phyloP scores from a whole-genome alignment of 2,888 invertebrate species.

The Tetrapedia diversipes region DNA sequence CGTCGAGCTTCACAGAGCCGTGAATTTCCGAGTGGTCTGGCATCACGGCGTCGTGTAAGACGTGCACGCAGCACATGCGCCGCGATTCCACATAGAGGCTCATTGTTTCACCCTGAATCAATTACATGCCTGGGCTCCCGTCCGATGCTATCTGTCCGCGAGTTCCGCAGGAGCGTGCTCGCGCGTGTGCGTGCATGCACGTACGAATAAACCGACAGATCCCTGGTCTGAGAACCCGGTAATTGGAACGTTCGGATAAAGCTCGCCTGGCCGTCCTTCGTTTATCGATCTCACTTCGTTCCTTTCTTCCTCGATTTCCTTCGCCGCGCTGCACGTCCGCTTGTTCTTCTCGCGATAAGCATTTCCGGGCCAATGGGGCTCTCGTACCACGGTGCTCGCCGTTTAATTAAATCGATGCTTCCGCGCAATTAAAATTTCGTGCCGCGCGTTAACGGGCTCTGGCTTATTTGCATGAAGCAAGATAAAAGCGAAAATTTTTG shows the following conservation, averaged over 20 bases:
- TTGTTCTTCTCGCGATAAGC: slow-evolving; percentile 27
- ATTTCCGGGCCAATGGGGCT: slow-evolving; percentile 56
- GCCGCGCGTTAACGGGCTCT: slow-evolving; percentile 36
- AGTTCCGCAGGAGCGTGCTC: slow-evolving; percentile 45
- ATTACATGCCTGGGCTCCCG: slow-evolving; percentile 79
- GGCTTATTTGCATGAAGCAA: slow-evolving; percentile 57
- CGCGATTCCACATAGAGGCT: slow-evolving; percentile 75
- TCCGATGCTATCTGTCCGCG: slow-evolving; percentile 77
- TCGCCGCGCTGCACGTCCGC: background rate
- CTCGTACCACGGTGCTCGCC: background rate
- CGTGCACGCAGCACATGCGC: slow-evolving; percentile 55
- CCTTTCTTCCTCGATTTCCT: slow-evolving; percentile 26
- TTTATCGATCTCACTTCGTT: slow-evolving; percentile 59
- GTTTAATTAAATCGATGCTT: slow-evolving; percentile 66
- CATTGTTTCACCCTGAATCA: slow-evolving; percentile 81
- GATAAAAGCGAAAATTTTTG: too few relatives aligned
- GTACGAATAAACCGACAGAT: slow-evolving; percentile 68
- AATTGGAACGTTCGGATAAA: slow-evolving; percentile 75
- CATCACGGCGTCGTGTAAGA: slow-evolving; percentile 41
- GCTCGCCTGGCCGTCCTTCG: slow-evolving; percentile 61
- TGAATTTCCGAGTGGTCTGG: slow-evolving; percentile 47
- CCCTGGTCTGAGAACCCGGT: slow-evolving; percentile 68
- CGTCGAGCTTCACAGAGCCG: slow-evolving; percentile 37
- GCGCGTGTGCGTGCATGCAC: slow-evolving; percentile 22
- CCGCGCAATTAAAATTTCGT: slow-evolving; percentile 65